phyloP scores from a whole-genome alignment of 2,797 vertebrate species.

The Syngnathus rostellatus region DNA sequence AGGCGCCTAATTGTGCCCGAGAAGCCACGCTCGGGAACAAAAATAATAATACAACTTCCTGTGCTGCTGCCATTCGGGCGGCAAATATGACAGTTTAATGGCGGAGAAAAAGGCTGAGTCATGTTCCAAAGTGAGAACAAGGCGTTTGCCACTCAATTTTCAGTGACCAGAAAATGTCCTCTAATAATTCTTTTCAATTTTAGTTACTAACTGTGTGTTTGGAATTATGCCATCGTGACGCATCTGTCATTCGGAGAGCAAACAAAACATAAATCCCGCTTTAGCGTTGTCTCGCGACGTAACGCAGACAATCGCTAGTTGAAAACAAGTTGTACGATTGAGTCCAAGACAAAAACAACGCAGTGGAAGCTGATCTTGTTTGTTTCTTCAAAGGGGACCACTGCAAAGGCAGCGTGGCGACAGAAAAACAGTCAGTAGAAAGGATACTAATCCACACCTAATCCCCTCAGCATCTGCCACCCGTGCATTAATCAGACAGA shows the following conservation, averaged over 20 bases:
- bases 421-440: slow-evolving; percentile 61
- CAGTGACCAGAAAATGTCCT: too few species aligned
- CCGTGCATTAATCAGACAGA: slow-evolving; percentile 71
- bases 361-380: slow-evolving; percentile 40
- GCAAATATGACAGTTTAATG: slow-evolving; percentile 38
- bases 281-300: background rate
- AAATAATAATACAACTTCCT: slow-evolving; percentile 36
- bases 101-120: slow-evolving; percentile 53
- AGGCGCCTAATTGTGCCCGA: slow-evolving; percentile 26
- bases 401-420: slow-evolving; percentile 49
- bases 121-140: slow-evolving; percentile 11
- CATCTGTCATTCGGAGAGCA: background rate
- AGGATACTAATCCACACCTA: slow-evolving; percentile 70
- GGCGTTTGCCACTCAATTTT: background rate
- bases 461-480: slow-evolving; percentile 71
- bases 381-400: slow-evolving; percentile 55
- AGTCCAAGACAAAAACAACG: background rate
- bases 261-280: background rate
- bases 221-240: background rate
- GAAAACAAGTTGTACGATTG: slow-evolving; percentile 15
- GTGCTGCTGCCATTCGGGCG: slow-evolving; percentile 26
- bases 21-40: slow-evolving; percentile 17
- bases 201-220: background rate
- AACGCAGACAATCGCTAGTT: background rate
- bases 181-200: too few species aligned